Base-by-base conservation (phyloP, 2,113 vertebrate species). In the Anoura caudifer region DNA sequence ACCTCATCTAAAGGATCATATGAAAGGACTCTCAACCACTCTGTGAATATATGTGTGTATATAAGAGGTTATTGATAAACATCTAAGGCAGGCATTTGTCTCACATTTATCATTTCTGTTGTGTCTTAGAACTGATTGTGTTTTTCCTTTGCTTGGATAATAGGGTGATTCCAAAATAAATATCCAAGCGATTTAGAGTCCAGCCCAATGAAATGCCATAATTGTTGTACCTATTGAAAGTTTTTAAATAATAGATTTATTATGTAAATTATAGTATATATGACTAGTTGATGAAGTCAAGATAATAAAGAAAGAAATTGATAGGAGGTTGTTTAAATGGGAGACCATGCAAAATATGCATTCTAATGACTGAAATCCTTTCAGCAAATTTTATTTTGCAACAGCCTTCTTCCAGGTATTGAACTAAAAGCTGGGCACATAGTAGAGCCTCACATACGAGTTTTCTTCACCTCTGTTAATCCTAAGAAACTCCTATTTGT, bases 11-110 rank as follows among this genome's bases (percentile, higher is more conserved):
- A 97, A 97, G 87, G 85, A 91, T 85, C 87, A n/a, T 94, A 56
- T 36, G 82, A 95, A 95, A 96, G 89, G 97, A 97, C 94, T 97
- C 96, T 98, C 0, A 97, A 97, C 98, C 96, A 98, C 97, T 98
- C 92, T 98, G 98, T 98, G 98, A 98, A 98, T 98, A 98, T 98
- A 76, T 98, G 82, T 98, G 95, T 98, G 98, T 98, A 98, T 98
- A 98, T 98, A 99, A 98, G 98, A 98, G 98, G 89, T 97, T 98
- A 98, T 97, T 28, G 98, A 98, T 96, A 98, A 98, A 98, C 98
- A 98, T 98, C 97, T 98, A 98, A 98, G 95, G 90, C 95, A 93
- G 92, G 95, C 19, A 16, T 75, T 82, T 91, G 91, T 96, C 90
- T 97, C 73, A 70, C 17, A 76, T 70, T 91, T 87, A 95, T 91